Percentiles rank a stretch among this genome's conserved stretches.
Evolutionary conservation across 37 sponge, comb jelly and placozoan genomes (phyloP).

Genomic region (Oopsacas minuta): DNA sequence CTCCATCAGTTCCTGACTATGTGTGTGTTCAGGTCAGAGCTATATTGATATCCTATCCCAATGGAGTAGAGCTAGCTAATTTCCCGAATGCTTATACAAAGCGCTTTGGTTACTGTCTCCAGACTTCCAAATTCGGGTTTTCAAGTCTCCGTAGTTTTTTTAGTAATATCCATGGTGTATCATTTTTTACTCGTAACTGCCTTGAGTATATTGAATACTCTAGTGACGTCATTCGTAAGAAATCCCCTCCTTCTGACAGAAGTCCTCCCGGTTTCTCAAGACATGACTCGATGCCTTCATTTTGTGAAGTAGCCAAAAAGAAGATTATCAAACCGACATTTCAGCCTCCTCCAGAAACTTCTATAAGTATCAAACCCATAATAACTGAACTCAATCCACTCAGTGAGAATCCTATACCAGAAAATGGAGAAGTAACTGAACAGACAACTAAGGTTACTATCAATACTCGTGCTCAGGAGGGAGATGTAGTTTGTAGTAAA

Average conservation of each 20-base stretch:
- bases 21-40: background rate
- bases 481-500: background rate
- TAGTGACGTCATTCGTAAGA: background rate
- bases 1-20: background rate
- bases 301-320: background rate
- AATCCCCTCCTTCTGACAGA: background rate
- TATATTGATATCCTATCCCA: background rate
- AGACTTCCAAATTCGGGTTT: background rate
- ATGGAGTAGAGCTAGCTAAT: background rate
- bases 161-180: background rate
- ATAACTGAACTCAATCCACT: background rate
- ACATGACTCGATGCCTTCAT: background rate
- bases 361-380: background rate
- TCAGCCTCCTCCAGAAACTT: background rate
- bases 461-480: background rate
- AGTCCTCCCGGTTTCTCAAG: background rate
- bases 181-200: background rate
- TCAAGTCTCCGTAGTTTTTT: background rate
- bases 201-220: background rate
- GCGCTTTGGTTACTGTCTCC: background rate
- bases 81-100: conserved; percentile 10
- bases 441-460: background rate
- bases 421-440: background rate
- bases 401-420: background rate
- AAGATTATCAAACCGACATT: background rate